phyloP scores from a whole-genome alignment of 2,888 invertebrate species.

The Leucozona laternaria region DNA sequence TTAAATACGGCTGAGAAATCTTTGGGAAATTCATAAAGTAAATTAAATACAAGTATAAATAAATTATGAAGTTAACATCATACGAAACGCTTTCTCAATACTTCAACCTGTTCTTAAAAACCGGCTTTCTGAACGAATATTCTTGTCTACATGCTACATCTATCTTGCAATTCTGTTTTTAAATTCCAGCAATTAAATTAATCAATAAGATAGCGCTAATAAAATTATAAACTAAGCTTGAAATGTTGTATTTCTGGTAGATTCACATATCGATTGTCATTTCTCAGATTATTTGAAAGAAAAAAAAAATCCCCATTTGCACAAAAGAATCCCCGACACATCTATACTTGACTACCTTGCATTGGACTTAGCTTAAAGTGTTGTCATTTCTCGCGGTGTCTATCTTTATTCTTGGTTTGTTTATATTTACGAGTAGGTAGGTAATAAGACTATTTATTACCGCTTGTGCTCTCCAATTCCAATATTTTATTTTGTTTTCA shows the following conservation, averaged over 20 bases:
- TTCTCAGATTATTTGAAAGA: conserved; percentile 11
- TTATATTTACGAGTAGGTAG: conserved; percentile 1
- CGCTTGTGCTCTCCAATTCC: background rate
- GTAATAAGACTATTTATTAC: background rate
- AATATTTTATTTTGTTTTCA: background rate
- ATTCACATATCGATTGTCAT: conserved; percentile 5
- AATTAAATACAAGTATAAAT: background rate
- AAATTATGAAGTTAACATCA: background rate
- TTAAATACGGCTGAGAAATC: too few relatives aligned
- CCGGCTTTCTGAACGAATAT: background rate
- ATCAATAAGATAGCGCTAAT: conserved; percentile 3
- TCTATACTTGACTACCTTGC: conserved; percentile 16
- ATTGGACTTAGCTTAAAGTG: background rate
- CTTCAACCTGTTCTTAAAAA: conserved; percentile 7
- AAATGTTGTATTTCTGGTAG: conserved; percentile 36
- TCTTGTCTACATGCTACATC: conserved; percentile 4
- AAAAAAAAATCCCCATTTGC: background rate
- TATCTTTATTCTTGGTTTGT: background rate
- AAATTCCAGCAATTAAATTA: background rate
- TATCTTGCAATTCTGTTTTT: conserved; percentile 8
- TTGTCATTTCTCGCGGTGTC: background rate
- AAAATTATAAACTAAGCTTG: background rate
- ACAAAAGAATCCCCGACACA: background rate
- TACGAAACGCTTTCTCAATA: background rate
- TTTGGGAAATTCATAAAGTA: background rate